Evolutionary conservation across 92 coral and sea anemone species (phyloP), one percentile per base, ranked within the genome.

Genomic region (Anthopleura xanthogrammica): DNA sequence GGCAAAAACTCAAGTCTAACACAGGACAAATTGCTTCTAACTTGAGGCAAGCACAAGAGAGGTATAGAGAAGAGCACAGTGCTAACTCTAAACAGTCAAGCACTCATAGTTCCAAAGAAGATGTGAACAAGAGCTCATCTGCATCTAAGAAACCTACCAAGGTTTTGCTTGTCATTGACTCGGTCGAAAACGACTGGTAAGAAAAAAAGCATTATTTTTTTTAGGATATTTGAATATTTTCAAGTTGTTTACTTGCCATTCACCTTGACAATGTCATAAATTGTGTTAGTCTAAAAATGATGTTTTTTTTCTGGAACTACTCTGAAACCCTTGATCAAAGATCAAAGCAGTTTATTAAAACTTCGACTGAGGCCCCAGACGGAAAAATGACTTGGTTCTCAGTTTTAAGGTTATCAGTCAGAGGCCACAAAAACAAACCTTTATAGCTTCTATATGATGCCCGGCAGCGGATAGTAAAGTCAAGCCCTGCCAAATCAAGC

Each of bases 171-270:
- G 95, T 97, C 7, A 90, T 97, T 40, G 99, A 97, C 82, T 88
- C 99, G 7, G 92, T 92, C 4, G 99, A 97, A 24, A 94, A 94
- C 3, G 95, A 97, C 84, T 97, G 99, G 99, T 97, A 81, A 90
- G 97, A 29, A 29, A 29, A 29, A 29, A 29, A 29, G 36, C 36
- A 29, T 29, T 29, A 29, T 11, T 79, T 68, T 68, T 54, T 11
- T 70, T 46, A 22, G 41, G 17, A 12, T 48, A 22, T 68, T 70
- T 70, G 5, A 7, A 52, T 2, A 60, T 56, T 43, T 41, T 79
- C 16, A 22, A 68, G 12, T 23, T 17, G 16, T 68, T 24, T 68
- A 29, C 29, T 68, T 29, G 74, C 29, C 13, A 29, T 68, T 62
- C 70, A n/a, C 70, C 74, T 68, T 22, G 42, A 68, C 3, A 68